Evolutionary conservation across 2,888 invertebrate species (phyloP), one percentile per base, ranked within the genome.

Genomic region (Cyrtodaria siliqua): DNA sequence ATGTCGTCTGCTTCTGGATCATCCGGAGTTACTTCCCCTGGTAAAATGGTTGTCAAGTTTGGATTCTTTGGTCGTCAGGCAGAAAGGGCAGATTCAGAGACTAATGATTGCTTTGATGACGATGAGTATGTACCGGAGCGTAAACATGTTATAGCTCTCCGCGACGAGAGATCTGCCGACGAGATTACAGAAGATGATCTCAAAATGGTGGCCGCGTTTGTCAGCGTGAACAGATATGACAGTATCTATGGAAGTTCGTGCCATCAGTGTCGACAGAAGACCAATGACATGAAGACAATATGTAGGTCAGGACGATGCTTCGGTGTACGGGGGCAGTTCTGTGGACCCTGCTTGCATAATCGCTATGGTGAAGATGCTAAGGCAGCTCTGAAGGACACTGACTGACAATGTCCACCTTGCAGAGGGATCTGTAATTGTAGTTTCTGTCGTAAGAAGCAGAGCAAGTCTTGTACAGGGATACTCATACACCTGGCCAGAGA

Each of bases 211-310:
- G 90, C 91, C 0, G 74, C 52, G 4, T 61, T 61, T 64, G 86
- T 87, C 47, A 82, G 84, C 24, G 88, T 88, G 12, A 91, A 91
- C 69, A 75, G 53, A 63, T 90, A 90, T 75, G 87, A 90, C 77
- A 87, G 88, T 52, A 56, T 83, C 55, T 81, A 82, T 79, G 88
- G 87, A 76, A 94, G 94, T 0, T 92, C 93, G 49, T 95, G 95
- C 80, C 95, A 95, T 85, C 95, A 95, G 79, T 95, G 95, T 86
- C 91, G 95, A 40, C 95, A 95, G 86, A 95, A 95, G 86, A 95
- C 95, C 0, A 71, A 92, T 40, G 95, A 95, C 86, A 94, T 94
- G 55, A 95, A 95, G 86, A 95, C 95, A 0, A 93, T 94, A 44
- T 95, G 95, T 77, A 90, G 95, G 52, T 94, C 94, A 23, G 93